Evolutionary conservation across 1,140 invertebrate species (phyloP), one percentile per base, ranked within the genome.

Genomic region (Bactericera cockerelli): DNA sequence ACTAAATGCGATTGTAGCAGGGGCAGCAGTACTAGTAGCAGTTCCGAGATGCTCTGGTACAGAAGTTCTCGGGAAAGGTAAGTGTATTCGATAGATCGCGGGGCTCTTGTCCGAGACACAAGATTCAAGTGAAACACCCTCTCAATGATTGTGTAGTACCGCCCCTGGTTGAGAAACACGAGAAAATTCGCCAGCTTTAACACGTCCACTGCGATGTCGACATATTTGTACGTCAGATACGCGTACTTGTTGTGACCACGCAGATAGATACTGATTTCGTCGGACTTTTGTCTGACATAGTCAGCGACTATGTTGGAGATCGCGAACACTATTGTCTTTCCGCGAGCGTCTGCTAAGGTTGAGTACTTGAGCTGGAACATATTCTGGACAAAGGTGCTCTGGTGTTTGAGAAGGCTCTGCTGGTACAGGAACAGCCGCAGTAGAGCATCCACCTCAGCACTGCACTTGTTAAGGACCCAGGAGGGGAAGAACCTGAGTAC

Each of bases 41-140:
- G 74, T 70, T 81, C 80, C 70, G 81, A 79, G 67, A 81, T 79
- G 64, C 80, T 79, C 67, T 81, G 77, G 80, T 80, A 82, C 13
- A 83, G 67, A 28, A 83, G 63, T 70, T 82, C 80, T 59, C 81
- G 70, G 14, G 79, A 81, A 74, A 81, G 79, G 62, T 73, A 71
- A 68, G 76, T 67, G 74, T 81, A 76, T 67, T 80, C 71, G 65
- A 78, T 65, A 70, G 72, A 69, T 70, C 76, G 67, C 68, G 74
- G 65, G 67, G 74, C 63, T 67, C 74, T 65, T 64, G 68, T 73
- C 58, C 70, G 75, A 67, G 78, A 67, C 62, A 74, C 67, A 69
- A 74, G 72, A 70, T 74, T 67, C 68, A 75, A 36, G 67, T 75
- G 58, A 22, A 81, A 64, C 28, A 82, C 64, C 62, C 72, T 76